Percentiles rank a stretch among this genome's conserved stretches.
phyloP scores from a whole-genome alignment of 2,888 invertebrate genomes.

The Agrotis puta region DNA sequence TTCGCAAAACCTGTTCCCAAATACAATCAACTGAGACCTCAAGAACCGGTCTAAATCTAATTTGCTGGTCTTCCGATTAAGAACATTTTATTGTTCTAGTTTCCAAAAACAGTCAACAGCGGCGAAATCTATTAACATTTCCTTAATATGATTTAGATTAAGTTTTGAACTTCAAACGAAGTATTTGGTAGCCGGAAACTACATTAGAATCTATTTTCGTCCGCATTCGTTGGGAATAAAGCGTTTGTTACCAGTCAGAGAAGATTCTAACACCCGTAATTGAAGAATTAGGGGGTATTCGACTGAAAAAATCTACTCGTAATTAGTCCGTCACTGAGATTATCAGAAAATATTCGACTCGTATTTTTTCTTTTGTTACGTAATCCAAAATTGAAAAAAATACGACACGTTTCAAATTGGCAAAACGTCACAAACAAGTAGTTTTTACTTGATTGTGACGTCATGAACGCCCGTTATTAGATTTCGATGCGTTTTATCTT shows the following conservation, averaged over 20 bases:
- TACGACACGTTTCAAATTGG: too few relatives aligned
- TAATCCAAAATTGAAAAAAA: too few relatives aligned
- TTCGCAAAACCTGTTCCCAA: neutral
- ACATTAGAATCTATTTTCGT: slow-evolving; percentile 20
- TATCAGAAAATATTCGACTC: too few relatives aligned
- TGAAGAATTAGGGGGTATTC: too few relatives aligned
- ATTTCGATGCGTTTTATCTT: too few relatives aligned
- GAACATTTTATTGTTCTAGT: slow-evolving; percentile 31
- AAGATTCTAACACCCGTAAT: neutral
- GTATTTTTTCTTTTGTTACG: too few relatives aligned
- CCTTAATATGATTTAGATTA: slow-evolving; percentile 30
- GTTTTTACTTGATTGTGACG: too few relatives aligned
- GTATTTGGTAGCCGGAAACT: slow-evolving; percentile 26
- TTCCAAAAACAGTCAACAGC: slow-evolving; percentile 28
- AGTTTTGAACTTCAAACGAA: slow-evolving; percentile 38
- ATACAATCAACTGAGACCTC: slow-evolving; percentile 28
- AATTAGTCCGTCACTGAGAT: too few relatives aligned
- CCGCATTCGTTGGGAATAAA: neutral
- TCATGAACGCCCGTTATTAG: too few relatives aligned
- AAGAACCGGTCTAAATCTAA: slow-evolving; percentile 28
- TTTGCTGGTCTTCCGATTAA: neutral
- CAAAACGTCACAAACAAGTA: too few relatives aligned
- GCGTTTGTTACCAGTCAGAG: neutral
- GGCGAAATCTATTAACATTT: slow-evolving; percentile 19
- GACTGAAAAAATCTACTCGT: too few relatives aligned